These are phyloP conservation scores for Drosophila atroscutellata DNA, from an alignment of 2,888 invertebrate species.

Conservation along the genomic window DNA sequence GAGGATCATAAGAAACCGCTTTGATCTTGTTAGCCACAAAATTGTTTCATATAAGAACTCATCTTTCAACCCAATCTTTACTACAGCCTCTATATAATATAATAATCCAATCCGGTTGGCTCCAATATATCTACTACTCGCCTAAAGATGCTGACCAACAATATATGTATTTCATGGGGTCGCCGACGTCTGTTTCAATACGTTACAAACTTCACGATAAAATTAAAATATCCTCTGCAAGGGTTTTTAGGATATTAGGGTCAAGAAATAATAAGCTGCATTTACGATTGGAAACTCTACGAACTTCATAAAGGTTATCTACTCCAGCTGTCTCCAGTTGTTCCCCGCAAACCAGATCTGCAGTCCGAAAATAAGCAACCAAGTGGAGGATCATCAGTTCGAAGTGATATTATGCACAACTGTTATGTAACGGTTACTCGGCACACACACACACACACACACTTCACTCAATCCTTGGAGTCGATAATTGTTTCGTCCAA, in stretches of 20 bases:
- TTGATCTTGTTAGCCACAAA: background rate
- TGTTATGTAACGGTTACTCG: conserved; percentile 31
- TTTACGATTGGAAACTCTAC: background rate
- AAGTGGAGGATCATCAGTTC: background rate
- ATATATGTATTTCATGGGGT: background rate
- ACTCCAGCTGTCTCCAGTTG: background rate
- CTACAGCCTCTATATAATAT: no score
- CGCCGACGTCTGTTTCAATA: no score
- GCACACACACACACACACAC: background rate
- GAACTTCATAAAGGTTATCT: background rate
- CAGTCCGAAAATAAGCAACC: background rate
- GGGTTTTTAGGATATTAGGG: background rate
- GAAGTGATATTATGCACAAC: conserved; percentile 6
- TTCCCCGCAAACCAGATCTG: background rate
- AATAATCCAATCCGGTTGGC: no score
- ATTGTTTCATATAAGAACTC: no score
- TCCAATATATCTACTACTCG: background rate
- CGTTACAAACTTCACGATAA: background rate
- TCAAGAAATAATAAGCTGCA: background rate
- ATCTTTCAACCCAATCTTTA: no score
- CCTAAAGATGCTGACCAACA: background rate
- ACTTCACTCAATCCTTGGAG: conserved; percentile 9
- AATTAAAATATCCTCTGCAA: background rate
- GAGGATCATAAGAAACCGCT: background rate
- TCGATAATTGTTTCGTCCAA: conserved; percentile 21